Evolutionary conservation across 2,113 vertebrate species (phyloP).

Genomic region (Apaloderma vittatum): DNA sequence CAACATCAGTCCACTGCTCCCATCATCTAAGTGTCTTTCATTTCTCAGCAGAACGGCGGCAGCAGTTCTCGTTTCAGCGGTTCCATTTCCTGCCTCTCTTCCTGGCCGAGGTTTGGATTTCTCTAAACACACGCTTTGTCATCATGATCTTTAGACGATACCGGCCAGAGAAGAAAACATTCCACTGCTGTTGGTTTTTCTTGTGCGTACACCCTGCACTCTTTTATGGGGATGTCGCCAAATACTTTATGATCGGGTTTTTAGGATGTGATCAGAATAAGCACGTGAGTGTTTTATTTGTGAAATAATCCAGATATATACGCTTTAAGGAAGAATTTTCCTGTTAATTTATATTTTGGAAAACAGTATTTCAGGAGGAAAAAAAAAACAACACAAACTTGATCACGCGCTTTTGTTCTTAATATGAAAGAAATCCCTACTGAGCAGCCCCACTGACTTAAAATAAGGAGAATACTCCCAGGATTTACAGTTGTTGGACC

Average conservation of each 20-base stretch:
- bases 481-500: slow-evolving; percentile 4
- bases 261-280: not conserved
- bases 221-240: not conserved
- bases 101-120: slow-evolving; percentile 6
- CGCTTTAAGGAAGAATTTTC: not conserved
- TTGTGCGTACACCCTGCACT: not conserved
- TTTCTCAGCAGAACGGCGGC: not conserved
- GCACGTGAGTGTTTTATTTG: accelerated
- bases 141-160: not conserved
- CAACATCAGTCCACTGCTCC: not conserved
- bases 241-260: not conserved
- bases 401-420: not conserved
- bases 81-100: slow-evolving; percentile 52
- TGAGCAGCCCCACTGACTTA: not conserved
- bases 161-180: not conserved
- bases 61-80: not conserved
- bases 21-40: not conserved
- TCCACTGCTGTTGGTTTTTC: not conserved
- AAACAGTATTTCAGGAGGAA: not conserved
- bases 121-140: not conserved
- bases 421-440: not conserved
- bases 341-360: not conserved
- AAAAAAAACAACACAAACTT: not conserved
- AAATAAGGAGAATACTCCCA: not conserved
- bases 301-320: not conserved